phyloP scores from a whole-genome alignment of 2,888 invertebrate species.

The Malachius bipustulatus region DNA sequence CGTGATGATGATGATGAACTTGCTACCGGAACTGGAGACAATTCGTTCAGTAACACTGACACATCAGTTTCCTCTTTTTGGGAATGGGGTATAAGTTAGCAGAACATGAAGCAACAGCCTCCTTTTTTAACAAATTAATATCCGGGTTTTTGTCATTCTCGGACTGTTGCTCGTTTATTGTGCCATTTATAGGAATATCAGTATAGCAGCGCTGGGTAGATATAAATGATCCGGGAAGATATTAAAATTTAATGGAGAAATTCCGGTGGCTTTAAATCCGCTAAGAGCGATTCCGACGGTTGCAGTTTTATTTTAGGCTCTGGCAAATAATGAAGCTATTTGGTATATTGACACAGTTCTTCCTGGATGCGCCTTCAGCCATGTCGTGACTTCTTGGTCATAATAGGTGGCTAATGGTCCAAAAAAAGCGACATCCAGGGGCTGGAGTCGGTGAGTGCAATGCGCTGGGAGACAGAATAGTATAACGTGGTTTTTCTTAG shows the following conservation, averaged over 20 bases:
- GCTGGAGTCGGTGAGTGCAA: slow-evolving; percentile 12
- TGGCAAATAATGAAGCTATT: slow-evolving; percentile 12
- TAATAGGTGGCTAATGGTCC: slow-evolving; percentile 9
- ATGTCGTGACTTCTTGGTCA: slow-evolving; percentile 10
- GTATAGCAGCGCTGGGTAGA: slow-evolving; percentile 9
- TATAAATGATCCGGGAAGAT: slow-evolving; percentile 14
- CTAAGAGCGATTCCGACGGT: slow-evolving; percentile 13
- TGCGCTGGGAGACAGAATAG: slow-evolving; percentile 10
- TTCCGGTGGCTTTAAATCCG: slow-evolving; percentile 13
- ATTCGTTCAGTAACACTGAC: too few relatives aligned
- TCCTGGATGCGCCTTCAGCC: slow-evolving; percentile 10
- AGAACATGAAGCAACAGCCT: too few relatives aligned
- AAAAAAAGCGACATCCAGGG: slow-evolving; percentile 13
- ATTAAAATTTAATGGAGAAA: slow-evolving; percentile 12
- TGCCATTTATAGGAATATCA: too few relatives aligned
- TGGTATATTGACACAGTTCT: slow-evolving; percentile 11
- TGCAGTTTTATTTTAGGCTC: slow-evolving; percentile 13
- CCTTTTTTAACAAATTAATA: too few relatives aligned
- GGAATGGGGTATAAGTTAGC: too few relatives aligned
- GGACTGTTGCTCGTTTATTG: too few relatives aligned
- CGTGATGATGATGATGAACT: too few relatives aligned
- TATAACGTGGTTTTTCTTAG: slow-evolving; percentile 9
- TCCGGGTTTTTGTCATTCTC: too few relatives aligned
- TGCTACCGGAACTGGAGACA: too few relatives aligned
- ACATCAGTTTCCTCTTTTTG: too few relatives aligned